phyloP scores from a whole-genome alignment of 2,797 vertebrate species.

The Graptemys geographica region DNA sequence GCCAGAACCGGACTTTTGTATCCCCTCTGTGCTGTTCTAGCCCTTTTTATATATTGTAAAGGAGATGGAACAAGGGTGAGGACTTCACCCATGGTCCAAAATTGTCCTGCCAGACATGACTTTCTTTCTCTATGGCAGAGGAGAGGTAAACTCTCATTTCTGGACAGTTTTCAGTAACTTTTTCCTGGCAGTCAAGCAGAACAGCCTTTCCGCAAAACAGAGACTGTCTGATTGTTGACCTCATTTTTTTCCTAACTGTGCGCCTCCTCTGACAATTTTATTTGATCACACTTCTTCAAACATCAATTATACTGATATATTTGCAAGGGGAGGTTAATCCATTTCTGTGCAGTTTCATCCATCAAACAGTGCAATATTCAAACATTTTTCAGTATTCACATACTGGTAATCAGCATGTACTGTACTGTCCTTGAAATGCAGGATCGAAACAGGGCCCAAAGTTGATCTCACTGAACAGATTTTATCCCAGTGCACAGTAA shows the following conservation, averaged over 20 bases:
- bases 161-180: conserved; percentile 60
- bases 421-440: neutral
- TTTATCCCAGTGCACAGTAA: neutral
- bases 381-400: neutral
- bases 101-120: neutral
- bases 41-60: neutral
- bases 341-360: neutral
- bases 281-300: conserved; percentile 2
- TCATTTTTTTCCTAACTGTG: neutral
- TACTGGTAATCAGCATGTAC: neutral
- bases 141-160: conserved; percentile 47
- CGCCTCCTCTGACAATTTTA: neutral
- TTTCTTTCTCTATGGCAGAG: conserved; percentile 16
- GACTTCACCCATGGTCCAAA: neutral
- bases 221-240: neutral
- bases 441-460: neutral
- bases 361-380: neutral
- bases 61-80: neutral
- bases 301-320: neutral
- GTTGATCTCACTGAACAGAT: neutral
- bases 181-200: conserved; percentile 3
- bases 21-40: neutral
- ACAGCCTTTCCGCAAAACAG: neutral
- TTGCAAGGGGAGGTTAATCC: neutral
- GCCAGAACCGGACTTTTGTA: neutral